These are phyloP conservation scores for Campoletis raptor DNA, from an alignment of 2,888 invertebrate genomes.

Conservation along the genomic window DNA sequence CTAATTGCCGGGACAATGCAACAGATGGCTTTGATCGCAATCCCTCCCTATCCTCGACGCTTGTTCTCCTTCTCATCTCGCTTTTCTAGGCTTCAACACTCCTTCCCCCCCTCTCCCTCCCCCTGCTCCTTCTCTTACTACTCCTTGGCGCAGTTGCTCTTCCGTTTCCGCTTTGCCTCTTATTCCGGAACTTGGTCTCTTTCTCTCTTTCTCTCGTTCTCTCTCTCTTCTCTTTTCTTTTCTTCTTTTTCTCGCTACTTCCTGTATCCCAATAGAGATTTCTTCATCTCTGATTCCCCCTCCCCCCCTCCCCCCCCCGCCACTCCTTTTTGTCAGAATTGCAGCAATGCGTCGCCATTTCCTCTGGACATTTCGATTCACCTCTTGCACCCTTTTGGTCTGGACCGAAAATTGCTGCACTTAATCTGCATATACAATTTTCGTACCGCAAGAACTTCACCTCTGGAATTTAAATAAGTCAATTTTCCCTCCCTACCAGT, in stretches of 20 bases:
- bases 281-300: conserved; percentile 3
- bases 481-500: neutral
- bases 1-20: conserved; percentile 85
- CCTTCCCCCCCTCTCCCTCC: neutral
- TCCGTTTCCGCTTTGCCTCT: conserved; percentile 55
- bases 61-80: conserved; percentile 66
- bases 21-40: conserved; percentile 85
- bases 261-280: conserved; percentile 40
- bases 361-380: conserved; percentile 45
- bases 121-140: conserved; percentile 34
- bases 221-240: conserved; percentile 11
- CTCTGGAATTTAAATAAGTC: conserved; percentile 10
- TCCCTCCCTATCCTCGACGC: conserved; percentile 75
- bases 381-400: conserved; percentile 34
- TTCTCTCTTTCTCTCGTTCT: neutral
- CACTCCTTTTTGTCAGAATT: conserved; percentile 9
- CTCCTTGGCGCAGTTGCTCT: conserved; percentile 47
- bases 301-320: neutral
- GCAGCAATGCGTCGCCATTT: conserved; percentile 55
- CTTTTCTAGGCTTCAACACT: conserved; percentile 67
- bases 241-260: conserved; percentile 27
- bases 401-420: conserved; percentile 32
- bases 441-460: neutral
- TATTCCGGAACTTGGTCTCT: conserved; percentile 42
- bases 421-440: conserved; percentile 23